These are phyloP conservation scores for Aythya baeri DNA, from an alignment of 2,113 vertebrate species.

Conservation along the genomic window DNA sequence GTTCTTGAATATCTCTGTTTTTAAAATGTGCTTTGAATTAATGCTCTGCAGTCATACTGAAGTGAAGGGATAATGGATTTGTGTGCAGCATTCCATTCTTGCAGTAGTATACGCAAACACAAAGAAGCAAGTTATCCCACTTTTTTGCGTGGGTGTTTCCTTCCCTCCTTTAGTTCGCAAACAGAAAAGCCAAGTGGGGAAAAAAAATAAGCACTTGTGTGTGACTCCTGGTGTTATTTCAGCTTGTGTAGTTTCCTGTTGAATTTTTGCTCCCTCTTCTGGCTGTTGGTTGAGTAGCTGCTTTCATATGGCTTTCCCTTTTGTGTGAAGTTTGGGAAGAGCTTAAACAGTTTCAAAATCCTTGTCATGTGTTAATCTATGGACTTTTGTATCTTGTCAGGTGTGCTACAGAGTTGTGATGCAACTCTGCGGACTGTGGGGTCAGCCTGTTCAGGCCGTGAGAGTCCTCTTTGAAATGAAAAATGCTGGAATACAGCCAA, in stretches of 20 bases:
- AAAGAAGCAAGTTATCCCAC: not conserved
- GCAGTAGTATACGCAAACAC: not conserved
- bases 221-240: not conserved
- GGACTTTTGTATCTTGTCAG: conserved; percentile 70
- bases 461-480: conserved; percentile 97
- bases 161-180: not conserved
- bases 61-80: not conserved
- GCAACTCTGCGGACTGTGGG: conserved; percentile 95
- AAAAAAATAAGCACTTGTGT: not conserved
- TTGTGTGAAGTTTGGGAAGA: not conserved
- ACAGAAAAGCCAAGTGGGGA: not conserved
- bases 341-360: not conserved
- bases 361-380: not conserved
- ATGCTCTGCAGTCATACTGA: not conserved
- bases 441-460: conserved; percentile 94
- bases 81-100: not conserved
- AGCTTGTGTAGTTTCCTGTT: not conserved
- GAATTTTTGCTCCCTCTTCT: conserved; percentile 11
- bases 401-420: conserved; percentile 97
- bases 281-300: not conserved
- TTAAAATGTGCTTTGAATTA: not conserved
- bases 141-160: not conserved
- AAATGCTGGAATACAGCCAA: conserved; percentile 91
- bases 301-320: not conserved
- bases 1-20: not conserved